Conservation (phyloP, 2,113 vertebrate genomes). For the Atractosteus spatula region DNA sequence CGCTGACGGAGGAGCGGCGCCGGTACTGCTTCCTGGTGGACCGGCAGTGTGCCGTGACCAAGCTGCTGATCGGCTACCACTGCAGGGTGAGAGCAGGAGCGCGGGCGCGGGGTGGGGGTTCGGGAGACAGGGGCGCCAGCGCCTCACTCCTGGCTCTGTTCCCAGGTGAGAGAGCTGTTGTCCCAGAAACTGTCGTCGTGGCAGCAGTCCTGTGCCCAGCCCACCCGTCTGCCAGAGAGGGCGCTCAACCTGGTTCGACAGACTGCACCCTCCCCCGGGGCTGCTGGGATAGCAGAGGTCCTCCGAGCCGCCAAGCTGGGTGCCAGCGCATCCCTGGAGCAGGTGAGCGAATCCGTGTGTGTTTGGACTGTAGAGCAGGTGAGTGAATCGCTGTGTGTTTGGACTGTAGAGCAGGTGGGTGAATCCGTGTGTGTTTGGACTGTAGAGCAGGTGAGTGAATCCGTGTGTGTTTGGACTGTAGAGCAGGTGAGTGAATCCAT, state of each 20-base stretch:
- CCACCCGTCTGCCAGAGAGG: slow-evolving; percentile 76
- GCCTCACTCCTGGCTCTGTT: neutral
- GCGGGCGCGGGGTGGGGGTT: no score
- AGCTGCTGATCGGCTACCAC: slow-evolving; percentile 78
- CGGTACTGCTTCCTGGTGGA: slow-evolving; percentile 81
- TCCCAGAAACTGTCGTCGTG: slow-evolving; percentile 74
- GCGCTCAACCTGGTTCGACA: slow-evolving; percentile 76
- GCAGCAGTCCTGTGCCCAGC: slow-evolving; percentile 76
- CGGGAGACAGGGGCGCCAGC: neutral
- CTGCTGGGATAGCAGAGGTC: slow-evolving; percentile 64
- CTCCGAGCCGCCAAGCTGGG: slow-evolving; percentile 65
- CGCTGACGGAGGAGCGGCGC: slow-evolving; percentile 76
- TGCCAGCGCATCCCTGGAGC: slow-evolving; percentile 52
- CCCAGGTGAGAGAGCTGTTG: slow-evolving; percentile 74
- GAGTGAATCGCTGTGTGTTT: neutral
- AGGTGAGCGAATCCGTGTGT: slow-evolving; percentile 41
- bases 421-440: neutral
- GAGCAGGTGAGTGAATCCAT: no score
- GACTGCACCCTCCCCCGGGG: slow-evolving; percentile 63
- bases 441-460: slow-evolving; percentile 37
- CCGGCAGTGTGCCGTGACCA: slow-evolving; percentile 77
- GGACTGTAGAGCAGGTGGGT: neutral
- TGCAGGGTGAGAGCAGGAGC: slow-evolving; percentile 60
- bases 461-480: neutral
- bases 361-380: neutral